Conservation (phyloP, 2,888 invertebrate genomes). For the Erebia ligea region DNA sequence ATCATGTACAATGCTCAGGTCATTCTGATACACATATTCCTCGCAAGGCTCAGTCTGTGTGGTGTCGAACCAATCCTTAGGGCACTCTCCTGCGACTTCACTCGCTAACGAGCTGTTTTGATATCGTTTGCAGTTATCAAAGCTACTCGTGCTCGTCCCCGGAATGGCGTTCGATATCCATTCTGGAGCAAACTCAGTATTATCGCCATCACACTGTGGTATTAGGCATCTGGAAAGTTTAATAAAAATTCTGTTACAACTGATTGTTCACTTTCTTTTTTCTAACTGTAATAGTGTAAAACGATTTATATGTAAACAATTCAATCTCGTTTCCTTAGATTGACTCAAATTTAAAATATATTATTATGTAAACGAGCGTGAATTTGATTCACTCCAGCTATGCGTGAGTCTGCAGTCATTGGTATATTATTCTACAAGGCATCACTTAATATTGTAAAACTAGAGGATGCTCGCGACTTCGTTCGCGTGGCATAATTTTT, state of each 20-base stretch:
- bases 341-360: too few species aligned
- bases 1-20: slow-evolving; percentile 69
- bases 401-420: too few species aligned
- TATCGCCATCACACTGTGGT: slow-evolving; percentile 60
- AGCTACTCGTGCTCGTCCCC: slow-evolving; percentile 49
- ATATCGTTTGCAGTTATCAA: slow-evolving; percentile 64
- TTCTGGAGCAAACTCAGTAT: slow-evolving; percentile 56
- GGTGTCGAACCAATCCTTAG: slow-evolving; percentile 59
- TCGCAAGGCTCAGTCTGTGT: slow-evolving; percentile 53
- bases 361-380: too few species aligned
- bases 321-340: too few species aligned
- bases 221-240: slow-evolving; percentile 58
- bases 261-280: too few species aligned
- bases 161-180: slow-evolving; percentile 69
- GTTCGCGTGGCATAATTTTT: too few species aligned
- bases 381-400: too few species aligned
- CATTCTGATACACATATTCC: slow-evolving; percentile 64
- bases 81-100: slow-evolving; percentile 52
- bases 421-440: too few species aligned
- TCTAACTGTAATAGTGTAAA: too few species aligned
- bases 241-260: neutral
- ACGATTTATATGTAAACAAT: too few species aligned
- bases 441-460: too few species aligned
- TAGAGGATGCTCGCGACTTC: too few species aligned
- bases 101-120: slow-evolving; percentile 47